Conservation (phyloP, 2,888 invertebrate species). For the Leptothorax acervorum region DNA sequence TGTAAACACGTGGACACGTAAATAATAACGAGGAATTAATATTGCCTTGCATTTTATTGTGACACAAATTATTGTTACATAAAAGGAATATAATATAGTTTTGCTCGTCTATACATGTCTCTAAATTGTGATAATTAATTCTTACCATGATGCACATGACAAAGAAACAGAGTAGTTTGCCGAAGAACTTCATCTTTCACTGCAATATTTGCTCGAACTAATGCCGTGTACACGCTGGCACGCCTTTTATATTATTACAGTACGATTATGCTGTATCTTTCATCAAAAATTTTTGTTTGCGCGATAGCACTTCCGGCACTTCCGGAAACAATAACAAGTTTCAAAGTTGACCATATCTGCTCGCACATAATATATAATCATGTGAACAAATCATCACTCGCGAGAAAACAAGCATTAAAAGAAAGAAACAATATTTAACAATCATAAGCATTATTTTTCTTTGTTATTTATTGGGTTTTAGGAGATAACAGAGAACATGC, state of each 20-base stretch:
- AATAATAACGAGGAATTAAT: not conserved
- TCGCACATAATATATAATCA: not conserved
- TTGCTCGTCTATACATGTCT: not conserved
- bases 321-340: conserved; percentile 3
- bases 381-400: not conserved
- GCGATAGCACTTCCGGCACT: conserved; percentile 64
- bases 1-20: no score
- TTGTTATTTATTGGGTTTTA: not conserved
- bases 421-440: conserved; percentile 2
- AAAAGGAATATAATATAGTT: not conserved
- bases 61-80: not conserved
- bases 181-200: conserved; percentile 59
- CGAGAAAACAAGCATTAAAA: not conserved
- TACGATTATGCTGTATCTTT: conserved; percentile 53
- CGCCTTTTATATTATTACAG: conserved; percentile 58
- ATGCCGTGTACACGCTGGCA: not conserved
- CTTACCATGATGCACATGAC: conserved; percentile 63
- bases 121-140: not conserved
- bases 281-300: conserved; percentile 34
- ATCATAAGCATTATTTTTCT: conserved; percentile 9
- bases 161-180: conserved; percentile 37
- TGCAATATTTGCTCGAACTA: not conserved
- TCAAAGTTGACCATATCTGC: not conserved
- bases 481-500: not conserved
- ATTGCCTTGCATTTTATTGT: not conserved